Conservation (phyloP, 2,888 invertebrate genomes). For the Muscina levida region DNA sequence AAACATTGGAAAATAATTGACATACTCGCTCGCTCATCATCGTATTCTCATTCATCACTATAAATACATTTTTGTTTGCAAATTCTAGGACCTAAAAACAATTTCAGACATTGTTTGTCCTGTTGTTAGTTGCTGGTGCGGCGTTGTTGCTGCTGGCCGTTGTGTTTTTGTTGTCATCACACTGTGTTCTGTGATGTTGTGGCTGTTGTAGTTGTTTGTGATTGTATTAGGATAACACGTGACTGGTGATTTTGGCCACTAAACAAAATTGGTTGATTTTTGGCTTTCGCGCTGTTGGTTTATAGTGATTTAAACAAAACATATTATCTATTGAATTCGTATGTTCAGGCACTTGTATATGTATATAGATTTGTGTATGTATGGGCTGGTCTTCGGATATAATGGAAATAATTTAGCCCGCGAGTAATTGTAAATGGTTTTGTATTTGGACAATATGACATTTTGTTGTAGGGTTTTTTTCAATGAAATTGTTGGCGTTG, state of each 20-base stretch:
- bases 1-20: constrained; percentile 62
- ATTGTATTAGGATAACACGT: constrained; percentile 44
- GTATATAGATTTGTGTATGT: too few relatives aligned
- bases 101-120: constrained; percentile 8
- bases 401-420: constrained; percentile 24
- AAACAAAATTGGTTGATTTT: constrained; percentile 50
- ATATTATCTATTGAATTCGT: too few relatives aligned
- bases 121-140: too few relatives aligned
- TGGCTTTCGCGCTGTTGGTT: background rate
- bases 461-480: too few relatives aligned
- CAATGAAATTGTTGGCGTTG: too few relatives aligned
- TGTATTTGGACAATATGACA: too few relatives aligned
- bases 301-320: background rate
- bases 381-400: background rate
- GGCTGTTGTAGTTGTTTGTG: constrained; percentile 5
- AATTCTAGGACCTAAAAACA: constrained; percentile 1
- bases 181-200: background rate
- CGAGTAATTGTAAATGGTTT: background rate
- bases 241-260: constrained; percentile 51
- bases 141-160: too few relatives aligned
- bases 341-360: too few relatives aligned
- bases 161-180: background rate
- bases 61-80: constrained; percentile 15
- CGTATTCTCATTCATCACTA: constrained; percentile 53
- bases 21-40: constrained; percentile 50